These are phyloP conservation scores for Lepidonotus clava DNA, from an alignment of 2,888 invertebrate species.

Conservation along the genomic window DNA sequence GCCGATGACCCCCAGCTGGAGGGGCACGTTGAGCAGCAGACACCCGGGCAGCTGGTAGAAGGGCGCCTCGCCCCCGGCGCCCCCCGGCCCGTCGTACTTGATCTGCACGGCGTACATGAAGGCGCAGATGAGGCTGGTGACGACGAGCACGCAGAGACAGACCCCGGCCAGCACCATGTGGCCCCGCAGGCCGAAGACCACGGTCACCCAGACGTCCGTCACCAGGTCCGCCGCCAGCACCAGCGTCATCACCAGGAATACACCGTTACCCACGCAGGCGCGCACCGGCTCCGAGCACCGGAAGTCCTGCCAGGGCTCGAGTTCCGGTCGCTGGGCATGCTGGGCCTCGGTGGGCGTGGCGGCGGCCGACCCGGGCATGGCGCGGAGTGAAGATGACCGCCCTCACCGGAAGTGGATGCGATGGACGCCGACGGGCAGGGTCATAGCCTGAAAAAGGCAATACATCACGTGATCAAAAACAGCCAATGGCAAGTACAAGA, in stretches of 20 bases:
- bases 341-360: neutral
- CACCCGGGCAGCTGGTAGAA: constrained; percentile 52
- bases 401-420: neutral
- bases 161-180: constrained; percentile 52
- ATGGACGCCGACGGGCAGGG: neutral
- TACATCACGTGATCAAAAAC: neutral
- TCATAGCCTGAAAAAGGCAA: constrained; percentile 17
- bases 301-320: constrained; percentile 34
- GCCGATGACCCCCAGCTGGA: constrained; percentile 60
- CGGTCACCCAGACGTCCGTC: constrained; percentile 60
- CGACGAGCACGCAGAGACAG: constrained; percentile 16
- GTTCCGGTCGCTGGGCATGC: neutral
- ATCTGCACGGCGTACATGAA: constrained; percentile 55
- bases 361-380: constrained; percentile 13
- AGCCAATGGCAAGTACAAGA: neutral
- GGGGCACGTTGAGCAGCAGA: constrained; percentile 59
- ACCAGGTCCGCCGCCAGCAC: constrained; percentile 56
- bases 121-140: constrained; percentile 34
- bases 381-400: neutral
- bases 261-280: constrained; percentile 40
- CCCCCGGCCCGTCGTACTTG: neutral
- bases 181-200: constrained; percentile 47
- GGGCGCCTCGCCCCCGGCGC: neutral
- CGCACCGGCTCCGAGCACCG: constrained; percentile 42
- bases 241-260: constrained; percentile 60